Evolutionary conservation across 2,113 vertebrate species (phyloP).

Genomic region (Hydrochoerus hydrochaeris): DNA sequence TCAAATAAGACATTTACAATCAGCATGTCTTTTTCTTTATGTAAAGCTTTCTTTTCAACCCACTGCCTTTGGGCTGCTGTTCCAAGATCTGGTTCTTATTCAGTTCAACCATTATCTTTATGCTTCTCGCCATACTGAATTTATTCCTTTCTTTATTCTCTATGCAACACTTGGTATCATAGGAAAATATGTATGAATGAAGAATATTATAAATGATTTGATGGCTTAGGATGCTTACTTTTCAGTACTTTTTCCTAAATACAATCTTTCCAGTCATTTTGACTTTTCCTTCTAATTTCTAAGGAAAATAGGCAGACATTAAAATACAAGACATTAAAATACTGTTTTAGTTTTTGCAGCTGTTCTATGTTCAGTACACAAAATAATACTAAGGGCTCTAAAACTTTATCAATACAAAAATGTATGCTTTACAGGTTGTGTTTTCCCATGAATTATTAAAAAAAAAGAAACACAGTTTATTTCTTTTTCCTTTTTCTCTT

Average conservation of each 20-base stretch:
- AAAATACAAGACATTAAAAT: background rate
- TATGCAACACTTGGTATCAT: background rate
- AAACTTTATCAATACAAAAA: background rate
- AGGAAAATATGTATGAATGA: background rate
- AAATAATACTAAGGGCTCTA: background rate
- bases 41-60: background rate
- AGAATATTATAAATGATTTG: background rate
- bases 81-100: background rate
- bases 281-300: background rate
- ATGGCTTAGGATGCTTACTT: background rate
- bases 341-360: background rate
- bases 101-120: background rate
- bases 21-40: background rate
- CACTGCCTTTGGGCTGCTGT: background rate
- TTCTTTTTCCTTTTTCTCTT: background rate
- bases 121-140: accelerated
- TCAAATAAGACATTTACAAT: background rate
- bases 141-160: background rate
- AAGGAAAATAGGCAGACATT: background rate
- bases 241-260: background rate
- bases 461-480: background rate
- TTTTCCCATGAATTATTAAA: background rate
- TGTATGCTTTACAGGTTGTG: background rate
- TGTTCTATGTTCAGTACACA: background rate
- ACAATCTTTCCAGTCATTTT: background rate